Evolutionary conservation across 1,140 invertebrate genomes (phyloP), one percentile per base, ranked within the genome.

Genomic region (Maconellicoccus hirsutus): DNA sequence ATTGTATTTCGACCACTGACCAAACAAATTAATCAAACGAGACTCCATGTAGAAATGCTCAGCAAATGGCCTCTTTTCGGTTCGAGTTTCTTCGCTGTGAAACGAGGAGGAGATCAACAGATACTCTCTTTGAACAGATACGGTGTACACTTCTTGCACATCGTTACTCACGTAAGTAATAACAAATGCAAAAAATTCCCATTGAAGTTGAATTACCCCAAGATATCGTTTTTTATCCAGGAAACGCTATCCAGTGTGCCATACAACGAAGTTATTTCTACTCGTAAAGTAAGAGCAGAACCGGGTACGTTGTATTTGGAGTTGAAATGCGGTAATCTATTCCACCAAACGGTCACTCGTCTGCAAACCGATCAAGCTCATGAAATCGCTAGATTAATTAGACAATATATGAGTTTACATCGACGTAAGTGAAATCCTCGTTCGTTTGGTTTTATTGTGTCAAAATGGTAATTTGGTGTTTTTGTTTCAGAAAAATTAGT

Each of bases 291-390:
- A 59, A 84, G 86, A 74, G 94, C 92, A 0, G 94, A 98, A 77
- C 92, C 94, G 79, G 93, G 93, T 27, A 89, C 91, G 0, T 84
- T 97, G 66, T 98, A 93, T 79, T 82, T 98, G 78, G 95, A 98
- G 81, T 92, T 98, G 89, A 98, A 98, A 81, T 92, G 93, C 78
- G 95, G 95, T 21, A 97, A 96, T 78, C 81, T 98, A 75, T 91
- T 98, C 87, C 91, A 96, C 77, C 94, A 97, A 81, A 85, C 94
- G 73, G 95, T 98, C 73, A 95, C 94, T 23, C 84, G 94, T 75
- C 86, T 99, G 72, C 94, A 98, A 79, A 98, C 96, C 1, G 94
- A 98, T 79, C 94, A 98, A 81, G 95, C 96, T 8, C 92, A 94
- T 78, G 92, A 94, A 79, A 96, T 98, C 74, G 94, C 94, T 12